Percentiles rank a stretch among this genome's conserved stretches.
These are phyloP conservation scores for Vultur gryphus DNA, from an alignment of 2,797 vertebrate genomes.

Conservation along the genomic window DNA sequence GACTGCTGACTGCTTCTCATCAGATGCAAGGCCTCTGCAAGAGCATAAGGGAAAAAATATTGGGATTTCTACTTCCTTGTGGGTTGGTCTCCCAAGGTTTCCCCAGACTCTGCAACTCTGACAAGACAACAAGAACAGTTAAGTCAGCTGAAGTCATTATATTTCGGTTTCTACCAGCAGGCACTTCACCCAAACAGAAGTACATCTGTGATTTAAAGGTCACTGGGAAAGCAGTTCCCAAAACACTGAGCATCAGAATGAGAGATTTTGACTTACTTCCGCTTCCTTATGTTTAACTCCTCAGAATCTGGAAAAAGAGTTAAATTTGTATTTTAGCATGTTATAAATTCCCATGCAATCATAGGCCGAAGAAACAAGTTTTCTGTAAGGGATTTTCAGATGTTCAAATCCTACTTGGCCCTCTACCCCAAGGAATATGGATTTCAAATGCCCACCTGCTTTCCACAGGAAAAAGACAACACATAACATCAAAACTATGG, in stretches of 20 bases:
- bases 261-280: constrained; percentile 67
- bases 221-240: background rate
- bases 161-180: background rate
- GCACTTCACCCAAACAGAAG: background rate
- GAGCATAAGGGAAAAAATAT: no score
- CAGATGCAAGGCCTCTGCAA: constrained; percentile 71
- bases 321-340: background rate
- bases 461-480: background rate
- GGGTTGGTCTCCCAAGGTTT: background rate
- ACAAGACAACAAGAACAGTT: background rate
- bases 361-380: background rate
- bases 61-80: background rate
- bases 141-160: background rate
- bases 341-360: background rate
- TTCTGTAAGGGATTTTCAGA: background rate
- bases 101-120: background rate
- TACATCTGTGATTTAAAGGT: background rate
- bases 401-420: background rate
- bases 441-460: background rate
- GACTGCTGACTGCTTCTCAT: constrained; percentile 86
- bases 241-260: background rate
- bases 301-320: constrained; percentile 48
- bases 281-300: constrained; percentile 60
- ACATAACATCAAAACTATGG: background rate
- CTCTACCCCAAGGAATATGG: background rate